Percentiles rank a stretch among this genome's conserved stretches.
These are phyloP conservation scores for Pteronura brasiliensis DNA, from an alignment of 2,113 vertebrate species.

Conservation along the genomic window DNA sequence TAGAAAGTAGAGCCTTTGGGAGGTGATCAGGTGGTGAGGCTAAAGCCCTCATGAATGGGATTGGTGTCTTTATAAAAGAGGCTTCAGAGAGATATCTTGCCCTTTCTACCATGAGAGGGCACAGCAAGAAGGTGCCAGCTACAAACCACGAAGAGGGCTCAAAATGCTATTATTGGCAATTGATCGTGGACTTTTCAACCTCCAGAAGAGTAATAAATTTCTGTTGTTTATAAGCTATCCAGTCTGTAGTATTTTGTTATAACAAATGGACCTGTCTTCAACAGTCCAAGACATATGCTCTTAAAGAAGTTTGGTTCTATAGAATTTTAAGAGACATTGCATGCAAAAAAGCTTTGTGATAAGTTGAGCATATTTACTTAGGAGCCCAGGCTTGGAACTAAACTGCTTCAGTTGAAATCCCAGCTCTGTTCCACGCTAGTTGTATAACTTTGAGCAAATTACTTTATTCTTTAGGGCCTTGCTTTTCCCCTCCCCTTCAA, in stretches of 20 bases:
- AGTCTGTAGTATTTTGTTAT: neutral
- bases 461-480: neutral
- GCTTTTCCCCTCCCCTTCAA: neutral
- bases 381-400: neutral
- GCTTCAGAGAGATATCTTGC: neutral
- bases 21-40: neutral
- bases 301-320: neutral
- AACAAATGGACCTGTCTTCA: neutral
- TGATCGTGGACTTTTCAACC: neutral
- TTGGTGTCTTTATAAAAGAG: neutral
- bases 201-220: neutral
- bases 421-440: neutral
- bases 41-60: neutral
- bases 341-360: neutral
- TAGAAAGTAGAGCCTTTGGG: neutral
- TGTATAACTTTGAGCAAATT: conserved; percentile 9
- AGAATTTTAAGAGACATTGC: neutral
- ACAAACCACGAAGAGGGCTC: neutral
- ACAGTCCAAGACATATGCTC: neutral
- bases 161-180: neutral
- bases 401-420: neutral
- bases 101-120: neutral
- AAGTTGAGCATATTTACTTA: neutral
- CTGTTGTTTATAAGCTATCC: neutral
- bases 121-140: neutral